These are phyloP conservation scores for Centrocercus urophasianus DNA, from an alignment of 2,113 vertebrate genomes.

Conservation along the genomic window DNA sequence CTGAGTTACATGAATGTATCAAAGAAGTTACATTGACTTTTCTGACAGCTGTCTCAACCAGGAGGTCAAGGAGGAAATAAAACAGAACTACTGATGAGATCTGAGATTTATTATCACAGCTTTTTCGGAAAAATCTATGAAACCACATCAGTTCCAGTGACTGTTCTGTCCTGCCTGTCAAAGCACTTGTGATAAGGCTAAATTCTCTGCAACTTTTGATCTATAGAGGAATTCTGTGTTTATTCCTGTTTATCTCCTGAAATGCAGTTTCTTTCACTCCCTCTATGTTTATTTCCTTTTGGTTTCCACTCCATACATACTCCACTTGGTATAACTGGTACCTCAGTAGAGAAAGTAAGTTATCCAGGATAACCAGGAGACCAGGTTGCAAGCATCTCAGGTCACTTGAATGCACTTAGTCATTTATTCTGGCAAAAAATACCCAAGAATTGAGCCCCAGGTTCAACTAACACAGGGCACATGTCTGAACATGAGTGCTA, in stretches of 20 bases:
- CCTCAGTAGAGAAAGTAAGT: not conserved
- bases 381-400: not conserved
- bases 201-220: not conserved
- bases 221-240: not conserved
- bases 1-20: not conserved
- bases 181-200: not conserved
- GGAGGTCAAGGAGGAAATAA: not conserved
- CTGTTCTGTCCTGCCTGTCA: not conserved
- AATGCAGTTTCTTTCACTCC: not conserved
- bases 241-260: not conserved
- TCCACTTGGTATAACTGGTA: not conserved
- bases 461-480: not conserved
- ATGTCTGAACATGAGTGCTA: not conserved
- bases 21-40: not conserved
- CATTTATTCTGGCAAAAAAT: not conserved
- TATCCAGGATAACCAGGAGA: not conserved
- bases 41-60: not conserved
- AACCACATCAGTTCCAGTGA: not conserved
- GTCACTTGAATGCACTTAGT: not conserved
- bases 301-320: not conserved
- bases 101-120: not conserved
- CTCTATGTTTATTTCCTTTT: not conserved
- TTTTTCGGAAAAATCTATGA: constrained; percentile 1
- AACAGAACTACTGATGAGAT: not conserved
- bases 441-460: not conserved